Base-by-base conservation (phyloP, 2,113 vertebrate species). In the Platycercus adscitus region DNA sequence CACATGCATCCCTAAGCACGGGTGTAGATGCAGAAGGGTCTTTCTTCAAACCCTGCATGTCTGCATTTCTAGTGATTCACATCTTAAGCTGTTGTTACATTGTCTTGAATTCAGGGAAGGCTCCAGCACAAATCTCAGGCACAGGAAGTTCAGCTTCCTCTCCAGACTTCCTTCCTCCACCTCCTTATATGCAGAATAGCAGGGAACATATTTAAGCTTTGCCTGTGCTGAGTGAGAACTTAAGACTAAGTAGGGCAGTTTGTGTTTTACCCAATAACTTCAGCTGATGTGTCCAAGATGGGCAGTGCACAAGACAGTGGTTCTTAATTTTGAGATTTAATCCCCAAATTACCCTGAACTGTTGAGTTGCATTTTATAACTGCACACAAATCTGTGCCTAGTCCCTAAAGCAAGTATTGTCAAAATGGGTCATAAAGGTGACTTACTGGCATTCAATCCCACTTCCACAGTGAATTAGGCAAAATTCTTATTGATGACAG, bases 161-260 rank as follows among this genome's bases (percentile, higher is more conserved):
- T 92, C 90, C 92, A 97, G 79, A 81, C 92, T 97, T 97, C 95
- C 95, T 95, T 93, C 92, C 88, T 94, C 88, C 85, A 91, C 79
- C 79, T 93, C 90, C 55, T 88, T 71, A 61, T 14, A 81, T 15
- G 69, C 86, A 78, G 88, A 88, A 41, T 24, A 84, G 72, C 80
- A 71, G 39, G 50, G 93, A 92, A 44, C 37, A 25, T 15, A 13
- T 60, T 66, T n/a, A 7, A 37, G 79, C 47, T 64, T 23, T 33
- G 64, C 80, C 47, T 43, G 23, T 28, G n/a, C 75, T 3, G 31
- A 81, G 25, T 56, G 66, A 58, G 43, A 61, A 26, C 70, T 2
- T 3, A 19, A 7, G 39, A 29, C 26, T 37, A 21, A n/a, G 56
- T 9, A 53, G 58, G 52, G 64, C 25, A 47, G 23, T 47, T 61